Evolutionary conservation across 2,113 vertebrate genomes (phyloP).

Genomic region (Oxygymnocypris stewartii): DNA sequence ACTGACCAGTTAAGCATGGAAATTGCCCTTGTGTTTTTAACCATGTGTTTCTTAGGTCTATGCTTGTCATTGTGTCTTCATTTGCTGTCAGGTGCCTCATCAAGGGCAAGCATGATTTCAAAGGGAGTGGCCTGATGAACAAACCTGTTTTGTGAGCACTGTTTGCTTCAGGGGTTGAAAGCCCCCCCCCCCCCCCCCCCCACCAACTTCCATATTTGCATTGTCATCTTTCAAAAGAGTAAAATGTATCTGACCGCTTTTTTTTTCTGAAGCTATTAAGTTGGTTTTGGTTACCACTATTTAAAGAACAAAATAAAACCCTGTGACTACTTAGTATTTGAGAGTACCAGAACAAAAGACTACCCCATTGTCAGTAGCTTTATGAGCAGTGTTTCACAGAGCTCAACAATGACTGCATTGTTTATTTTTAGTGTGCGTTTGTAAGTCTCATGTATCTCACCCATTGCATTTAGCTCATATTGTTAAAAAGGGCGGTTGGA

Average conservation of each 20-base stretch:
- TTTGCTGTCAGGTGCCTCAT: slow-evolving; percentile 25
- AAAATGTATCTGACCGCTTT: neutral
- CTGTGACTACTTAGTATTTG: slow-evolving; percentile 7
- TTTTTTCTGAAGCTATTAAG: neutral
- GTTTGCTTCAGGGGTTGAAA: slow-evolving; percentile 18
- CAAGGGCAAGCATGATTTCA: neutral
- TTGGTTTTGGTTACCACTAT: neutral
- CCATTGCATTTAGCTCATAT: slow-evolving; percentile 34
- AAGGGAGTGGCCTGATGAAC: neutral
- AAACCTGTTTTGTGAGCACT: slow-evolving; percentile 14
- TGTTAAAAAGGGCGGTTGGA: slow-evolving; percentile 42
- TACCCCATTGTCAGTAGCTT: slow-evolving; percentile 20
- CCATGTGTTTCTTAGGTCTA: neutral
- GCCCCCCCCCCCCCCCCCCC: too few species aligned
- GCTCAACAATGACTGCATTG: slow-evolving; percentile 36
- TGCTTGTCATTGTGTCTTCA: slow-evolving; percentile 15
- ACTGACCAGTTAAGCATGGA: slow-evolving; percentile 19
- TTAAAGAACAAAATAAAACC: slow-evolving; percentile 47
- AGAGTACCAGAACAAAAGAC: neutral
- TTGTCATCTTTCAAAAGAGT: neutral
- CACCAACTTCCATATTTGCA: neutral
- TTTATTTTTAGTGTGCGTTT: slow-evolving; percentile 32
- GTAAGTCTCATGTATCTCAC: slow-evolving; percentile 16
- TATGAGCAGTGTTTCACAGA: slow-evolving; percentile 23
- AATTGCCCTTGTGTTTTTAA: slow-evolving; percentile 4